phyloP scores from a whole-genome alignment of 2,113 vertebrate genomes.

The Cyanoderma ruficeps region DNA sequence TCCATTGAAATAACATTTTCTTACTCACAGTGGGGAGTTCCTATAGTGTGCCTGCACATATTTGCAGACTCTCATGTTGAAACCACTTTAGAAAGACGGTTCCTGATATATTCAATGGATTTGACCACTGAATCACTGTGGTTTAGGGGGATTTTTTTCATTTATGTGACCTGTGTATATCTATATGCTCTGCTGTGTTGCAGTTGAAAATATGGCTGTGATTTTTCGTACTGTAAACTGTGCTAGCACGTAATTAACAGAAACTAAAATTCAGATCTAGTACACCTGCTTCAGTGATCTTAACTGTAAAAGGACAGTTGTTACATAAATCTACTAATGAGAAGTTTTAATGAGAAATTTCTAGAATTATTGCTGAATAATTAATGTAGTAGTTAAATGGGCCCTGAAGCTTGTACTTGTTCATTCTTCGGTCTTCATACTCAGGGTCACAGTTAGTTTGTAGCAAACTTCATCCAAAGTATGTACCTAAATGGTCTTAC shows the following conservation, averaged over 20 bases:
- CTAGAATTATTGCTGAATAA: neutral
- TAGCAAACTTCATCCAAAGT: neutral
- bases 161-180: neutral
- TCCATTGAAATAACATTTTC: neutral
- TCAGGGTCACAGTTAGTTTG: neutral
- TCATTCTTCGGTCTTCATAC: neutral
- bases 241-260: neutral
- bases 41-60: fast-evolving
- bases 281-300: neutral
- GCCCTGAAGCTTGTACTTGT: neutral
- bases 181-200: neutral
- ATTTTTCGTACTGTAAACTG: neutral
- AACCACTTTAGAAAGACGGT: neutral
- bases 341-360: neutral
- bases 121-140: neutral
- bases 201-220: neutral
- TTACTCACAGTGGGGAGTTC: neutral
- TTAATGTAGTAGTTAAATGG: neutral
- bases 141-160: neutral
- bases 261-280: neutral
- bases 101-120: neutral
- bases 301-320: neutral
- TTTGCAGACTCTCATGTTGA: neutral
- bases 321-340: neutral
- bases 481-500: neutral